A percentile compares a stretch with the other conserved stretches of the same genome.
Conservation (phyloP, 2,888 invertebrate genomes). For the Drosophila limbata region DNA sequence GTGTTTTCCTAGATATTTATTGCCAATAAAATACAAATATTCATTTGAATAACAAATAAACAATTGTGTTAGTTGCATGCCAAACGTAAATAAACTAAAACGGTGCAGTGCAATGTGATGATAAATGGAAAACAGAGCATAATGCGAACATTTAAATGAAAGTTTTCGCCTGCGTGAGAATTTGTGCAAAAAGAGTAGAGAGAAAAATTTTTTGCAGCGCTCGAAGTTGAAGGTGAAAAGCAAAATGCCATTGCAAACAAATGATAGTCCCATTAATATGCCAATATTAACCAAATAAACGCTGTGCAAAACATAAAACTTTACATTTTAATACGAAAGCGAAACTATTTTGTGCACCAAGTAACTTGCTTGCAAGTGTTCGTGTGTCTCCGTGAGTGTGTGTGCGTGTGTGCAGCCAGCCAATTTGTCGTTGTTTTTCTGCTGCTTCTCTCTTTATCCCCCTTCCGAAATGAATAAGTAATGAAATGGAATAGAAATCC, state of each 20-base stretch:
- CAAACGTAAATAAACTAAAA: constrained; percentile 23
- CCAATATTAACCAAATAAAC: constrained; percentile 31
- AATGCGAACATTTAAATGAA: constrained; percentile 62
- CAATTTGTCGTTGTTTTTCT: constrained; percentile 44
- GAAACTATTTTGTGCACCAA: constrained; percentile 55
- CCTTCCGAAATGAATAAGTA: constrained; percentile 42
- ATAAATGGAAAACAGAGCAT: constrained; percentile 30
- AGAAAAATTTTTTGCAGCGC: constrained; percentile 58
- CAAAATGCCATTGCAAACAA: constrained; percentile 50
- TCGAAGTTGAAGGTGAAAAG: constrained; percentile 62
- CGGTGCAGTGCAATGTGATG: constrained; percentile 22
- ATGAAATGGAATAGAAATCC: constrained; percentile 53
- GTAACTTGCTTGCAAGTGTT: constrained; percentile 47
- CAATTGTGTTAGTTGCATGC: constrained; percentile 38
- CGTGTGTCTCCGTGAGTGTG: constrained; percentile 27
- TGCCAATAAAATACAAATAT: constrained; percentile 64
- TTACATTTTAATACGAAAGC: constrained; percentile 48
- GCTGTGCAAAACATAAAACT: constrained; percentile 27
- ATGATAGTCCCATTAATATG: constrained; percentile 36
- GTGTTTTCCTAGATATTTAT: constrained; percentile 66
- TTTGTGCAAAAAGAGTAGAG: constrained; percentile 62
- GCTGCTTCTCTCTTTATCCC: constrained; percentile 13
- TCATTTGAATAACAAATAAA: constrained; percentile 60
- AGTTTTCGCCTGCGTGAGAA: constrained; percentile 63
- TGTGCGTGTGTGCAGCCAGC: constrained; percentile 22